Evolutionary conservation across 2,888 invertebrate genomes (phyloP), one percentile per base, ranked within the genome.

Genomic region (Empis stercorea): DNA sequence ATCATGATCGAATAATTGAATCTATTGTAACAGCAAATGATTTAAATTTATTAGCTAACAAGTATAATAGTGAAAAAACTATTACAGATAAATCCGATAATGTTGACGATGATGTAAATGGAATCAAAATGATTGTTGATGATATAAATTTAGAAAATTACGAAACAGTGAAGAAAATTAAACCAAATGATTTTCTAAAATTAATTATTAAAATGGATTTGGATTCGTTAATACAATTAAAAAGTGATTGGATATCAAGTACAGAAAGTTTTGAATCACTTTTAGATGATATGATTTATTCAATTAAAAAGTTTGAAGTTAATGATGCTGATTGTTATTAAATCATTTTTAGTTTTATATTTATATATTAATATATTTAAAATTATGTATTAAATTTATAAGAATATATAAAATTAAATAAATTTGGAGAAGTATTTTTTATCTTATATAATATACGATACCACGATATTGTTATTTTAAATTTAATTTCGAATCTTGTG

Each of bases 301-400:
- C 78, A 45, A 76, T 80, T 56, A 73, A 76, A 53, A 59, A 65
- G 1, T 68, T 61, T 30, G 76, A 79, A 51, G 67, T 76, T 0
- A 81, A 81, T 57, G 70, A 72, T 27, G 74, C 83, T 71, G 85
- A 85, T 70, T 85, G 84, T 68, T 85, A 85, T 59, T 84, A 63
- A 40, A 4, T 20, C 20, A 20, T 2, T 27, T 4, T 27, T 27
- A n/a, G n/a, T 20, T 20, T 20, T 4, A 20, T 20, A 27, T 27
- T 27, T 27, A 2, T 27, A 27, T 7, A 27, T 27, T 27, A 27
- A 27, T n/a, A 27, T 27, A 9, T 27, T 27, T 27, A 6, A 27
- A 4, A 7, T n/a, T n/a, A n/a, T n/a, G n/a, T n/a, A n/a, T n/a
- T n/a, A n/a, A n/a, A n/a, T n/a, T n/a, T n/a, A n/a, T n/a, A n/a